Evolutionary conservation across 2,797 vertebrate species (phyloP), one percentile per base, ranked within the genome.

Genomic region (Thripadectes ignobilis): DNA sequence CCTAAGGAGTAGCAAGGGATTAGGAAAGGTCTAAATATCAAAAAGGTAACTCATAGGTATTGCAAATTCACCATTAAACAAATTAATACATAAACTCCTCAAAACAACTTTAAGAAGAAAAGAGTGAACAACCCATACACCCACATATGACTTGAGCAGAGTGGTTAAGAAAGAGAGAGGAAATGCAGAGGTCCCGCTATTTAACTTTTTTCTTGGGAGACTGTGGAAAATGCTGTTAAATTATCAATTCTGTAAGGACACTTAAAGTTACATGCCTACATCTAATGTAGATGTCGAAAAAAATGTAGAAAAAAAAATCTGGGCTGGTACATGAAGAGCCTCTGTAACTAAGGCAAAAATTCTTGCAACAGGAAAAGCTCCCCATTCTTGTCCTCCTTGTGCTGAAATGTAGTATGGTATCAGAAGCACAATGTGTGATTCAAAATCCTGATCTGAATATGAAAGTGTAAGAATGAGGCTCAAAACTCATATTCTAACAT

Each of bases 161-260:
- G 27, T 17, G 36, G 7, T 46, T 85, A 63, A 43, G 29, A 63
- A 62, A 43, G 0, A 0, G 2, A 1, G 7, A 13, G 14, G 15
- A 43, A 10, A 72, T 32, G 30, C 9, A 83, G 21, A 57, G 14
- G 18, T 69, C 6, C 10, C 54, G 14, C 6, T 38, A 30, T 14
- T 30, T 38, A 2, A 38, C 21, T 84, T 80, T 85, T 85, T 30
- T 34, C 32, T 41, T 41, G 5, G 7, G 23, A 76, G 9, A 38
- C 48, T 23, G 5, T 45, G 30, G n/a, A 81, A 84, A 89, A 65
- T 14, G 15, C 32, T 34, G 23, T 38, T 59, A 68, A 78, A 36
- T 9, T 30, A 45, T 52, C 20, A 49, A 9, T 41, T 73, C 7
- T 39, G 11, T 34, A 63, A 81, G 10, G 7, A 57, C 2, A 3